Evolutionary conservation across 2,797 vertebrate species (phyloP).

Genomic region (Galaxias olidus): DNA sequence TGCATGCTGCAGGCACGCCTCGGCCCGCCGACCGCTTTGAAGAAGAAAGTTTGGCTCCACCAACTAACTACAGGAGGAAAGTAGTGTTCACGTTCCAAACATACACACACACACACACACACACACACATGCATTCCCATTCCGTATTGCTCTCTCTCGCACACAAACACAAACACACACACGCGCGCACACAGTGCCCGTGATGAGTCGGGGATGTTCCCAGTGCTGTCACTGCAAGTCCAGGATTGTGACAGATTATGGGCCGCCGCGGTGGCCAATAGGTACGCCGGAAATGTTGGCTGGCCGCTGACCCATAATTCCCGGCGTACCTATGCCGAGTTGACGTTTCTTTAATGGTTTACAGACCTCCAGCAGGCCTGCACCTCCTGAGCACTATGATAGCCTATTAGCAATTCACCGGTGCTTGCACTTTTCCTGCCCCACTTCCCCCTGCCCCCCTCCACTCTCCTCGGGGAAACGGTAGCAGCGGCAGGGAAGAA

Average conservation of each 20-base stretch:
- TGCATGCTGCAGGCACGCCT: slow-evolving; percentile 43
- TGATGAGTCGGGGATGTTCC: slow-evolving; percentile 71
- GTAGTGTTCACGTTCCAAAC: slow-evolving; percentile 14
- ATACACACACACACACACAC: neutral
- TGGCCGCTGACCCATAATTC: slow-evolving; percentile 82
- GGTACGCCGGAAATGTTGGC: slow-evolving; percentile 67
- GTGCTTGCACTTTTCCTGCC: slow-evolving; percentile 73
- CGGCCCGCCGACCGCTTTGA: slow-evolving; percentile 65
- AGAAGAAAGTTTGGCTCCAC: slow-evolving; percentile 46
- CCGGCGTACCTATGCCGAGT: slow-evolving; percentile 75
- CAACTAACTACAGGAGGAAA: slow-evolving; percentile 24
- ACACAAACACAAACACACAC: slow-evolving; percentile 8
- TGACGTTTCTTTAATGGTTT: slow-evolving; percentile 83
- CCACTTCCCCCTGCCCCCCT: slow-evolving; percentile 30
- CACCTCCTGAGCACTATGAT: slow-evolving; percentile 75
- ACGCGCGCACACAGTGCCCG: slow-evolving; percentile 35
- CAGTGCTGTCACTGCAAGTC: slow-evolving; percentile 75
- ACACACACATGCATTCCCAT: neutral
- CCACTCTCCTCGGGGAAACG: slow-evolving; percentile 33
- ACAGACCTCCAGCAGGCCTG: slow-evolving; percentile 72
- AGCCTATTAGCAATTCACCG: slow-evolving; percentile 81
- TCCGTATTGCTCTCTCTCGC: no score
- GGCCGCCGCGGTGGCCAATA: slow-evolving; percentile 72
- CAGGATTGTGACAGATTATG: slow-evolving; percentile 81
- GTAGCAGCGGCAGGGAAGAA: slow-evolving; percentile 26